These are phyloP conservation scores for Salticus scenicus DNA, from an alignment of 2,888 invertebrate genomes.

Conservation along the genomic window DNA sequence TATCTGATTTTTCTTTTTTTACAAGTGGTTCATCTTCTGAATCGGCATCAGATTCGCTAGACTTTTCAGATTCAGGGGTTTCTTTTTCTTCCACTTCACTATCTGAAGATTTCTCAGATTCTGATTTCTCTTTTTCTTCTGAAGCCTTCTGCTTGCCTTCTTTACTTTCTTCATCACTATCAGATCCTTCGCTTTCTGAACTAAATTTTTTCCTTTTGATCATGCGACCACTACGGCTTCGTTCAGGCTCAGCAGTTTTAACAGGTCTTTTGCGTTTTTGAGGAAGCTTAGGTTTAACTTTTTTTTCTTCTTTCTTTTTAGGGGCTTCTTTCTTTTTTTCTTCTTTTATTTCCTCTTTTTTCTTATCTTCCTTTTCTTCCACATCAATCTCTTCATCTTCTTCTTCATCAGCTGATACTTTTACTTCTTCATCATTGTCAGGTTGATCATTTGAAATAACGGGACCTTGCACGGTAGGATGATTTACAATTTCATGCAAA, in stretches of 20 bases:
- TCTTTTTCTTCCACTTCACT: slow-evolving; percentile 29
- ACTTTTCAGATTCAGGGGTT: slow-evolving; percentile 29
- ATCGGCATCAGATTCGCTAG: background rate
- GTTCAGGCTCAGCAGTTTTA: slow-evolving; percentile 46
- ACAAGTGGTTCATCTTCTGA: slow-evolving; percentile 24
- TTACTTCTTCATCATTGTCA: background rate
- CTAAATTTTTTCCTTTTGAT: slow-evolving; percentile 80
- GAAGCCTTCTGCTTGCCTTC: slow-evolving; percentile 1
- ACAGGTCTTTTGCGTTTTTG: slow-evolving; percentile 40
- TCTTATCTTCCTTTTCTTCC: slow-evolving; percentile 18
- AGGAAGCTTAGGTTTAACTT: background rate
- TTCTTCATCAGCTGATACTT: slow-evolving; percentile 11
- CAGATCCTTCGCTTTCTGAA: slow-evolving; percentile 55
- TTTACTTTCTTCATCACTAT: slow-evolving; percentile 24
- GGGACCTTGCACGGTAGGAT: slow-evolving; percentile 72
- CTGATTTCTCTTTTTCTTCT: slow-evolving; percentile 3
- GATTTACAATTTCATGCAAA: slow-evolving; percentile 76
- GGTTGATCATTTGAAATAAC: background rate
- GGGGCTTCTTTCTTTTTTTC: slow-evolving; percentile 15
- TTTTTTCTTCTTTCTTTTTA: slow-evolving; percentile 36
- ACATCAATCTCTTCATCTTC: slow-evolving; percentile 23
- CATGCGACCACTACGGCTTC: slow-evolving; percentile 84
- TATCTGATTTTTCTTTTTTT: background rate
- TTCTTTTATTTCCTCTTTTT: slow-evolving; percentile 34
- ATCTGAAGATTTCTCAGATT: background rate